These are phyloP conservation scores for Pimephales promelas DNA, from an alignment of 2,113 vertebrate species.

Conservation along the genomic window DNA sequence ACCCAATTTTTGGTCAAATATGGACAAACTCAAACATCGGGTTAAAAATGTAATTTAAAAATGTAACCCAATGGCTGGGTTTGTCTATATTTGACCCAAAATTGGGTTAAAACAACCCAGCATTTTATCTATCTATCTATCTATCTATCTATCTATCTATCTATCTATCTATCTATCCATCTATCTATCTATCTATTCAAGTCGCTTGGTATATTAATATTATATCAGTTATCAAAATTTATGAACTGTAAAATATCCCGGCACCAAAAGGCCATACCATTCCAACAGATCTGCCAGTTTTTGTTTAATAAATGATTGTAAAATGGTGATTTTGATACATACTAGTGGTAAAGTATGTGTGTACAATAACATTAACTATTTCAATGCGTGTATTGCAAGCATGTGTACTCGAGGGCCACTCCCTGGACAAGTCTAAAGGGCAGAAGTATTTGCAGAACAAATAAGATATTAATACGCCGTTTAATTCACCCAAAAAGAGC, in stretches of 20 bases:
- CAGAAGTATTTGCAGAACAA: constrained; percentile 2
- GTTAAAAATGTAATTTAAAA: no score
- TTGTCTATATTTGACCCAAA: no score
- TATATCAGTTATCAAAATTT: background rate
- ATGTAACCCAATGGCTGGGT: no score
- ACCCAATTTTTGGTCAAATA: no score
- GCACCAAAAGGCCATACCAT: background rate
- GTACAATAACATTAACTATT: background rate
- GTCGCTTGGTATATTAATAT: background rate
- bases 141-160: no score
- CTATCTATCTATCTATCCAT: no score
- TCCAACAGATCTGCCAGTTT: background rate
- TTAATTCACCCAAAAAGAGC: constrained; percentile 26
- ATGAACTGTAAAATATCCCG: background rate
- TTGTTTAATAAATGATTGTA: background rate
- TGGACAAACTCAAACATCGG: no score
- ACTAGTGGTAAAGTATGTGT: background rate
- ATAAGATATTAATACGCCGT: background rate
- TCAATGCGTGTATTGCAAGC: background rate
- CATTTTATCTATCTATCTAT: no score
- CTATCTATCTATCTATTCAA: background rate
- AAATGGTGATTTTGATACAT: background rate
- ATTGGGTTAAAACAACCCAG: no score
- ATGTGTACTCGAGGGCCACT: background rate
- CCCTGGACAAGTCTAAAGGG: constrained; percentile 22